These are phyloP conservation scores for Nasonia giraulti DNA, from an alignment of 1,140 invertebrate genomes.

Conservation along the genomic window DNA sequence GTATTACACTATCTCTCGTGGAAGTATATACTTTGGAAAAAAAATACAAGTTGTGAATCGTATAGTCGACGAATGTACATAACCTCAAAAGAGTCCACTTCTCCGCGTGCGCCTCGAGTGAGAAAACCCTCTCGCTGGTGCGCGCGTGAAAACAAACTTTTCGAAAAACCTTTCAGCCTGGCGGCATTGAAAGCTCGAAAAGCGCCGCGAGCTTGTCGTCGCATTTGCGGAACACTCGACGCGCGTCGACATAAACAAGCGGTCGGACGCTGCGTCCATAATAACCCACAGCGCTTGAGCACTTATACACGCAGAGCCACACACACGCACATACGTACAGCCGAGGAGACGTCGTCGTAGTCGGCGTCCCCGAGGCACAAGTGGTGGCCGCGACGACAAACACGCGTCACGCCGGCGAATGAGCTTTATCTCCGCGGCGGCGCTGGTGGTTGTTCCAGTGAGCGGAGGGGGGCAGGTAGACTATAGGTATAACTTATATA, in stretches of 20 bases:
- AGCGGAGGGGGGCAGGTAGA: no score
- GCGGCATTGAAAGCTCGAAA: background rate
- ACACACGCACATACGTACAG: background rate
- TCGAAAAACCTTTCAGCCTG: background rate
- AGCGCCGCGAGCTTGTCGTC: background rate
- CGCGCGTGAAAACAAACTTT: background rate
- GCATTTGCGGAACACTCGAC: background rate
- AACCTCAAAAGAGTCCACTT: background rate
- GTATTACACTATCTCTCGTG: no score
- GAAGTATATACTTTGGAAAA: no score
- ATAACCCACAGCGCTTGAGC: background rate
- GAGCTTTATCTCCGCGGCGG: background rate
- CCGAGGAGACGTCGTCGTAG: background rate
- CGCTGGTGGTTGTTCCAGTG: background rate
- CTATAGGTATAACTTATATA: background rate
- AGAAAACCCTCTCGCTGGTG: background rate
- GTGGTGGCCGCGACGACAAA: background rate
- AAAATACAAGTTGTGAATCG: no score
- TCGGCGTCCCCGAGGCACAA: background rate
- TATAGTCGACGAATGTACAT: background rate
- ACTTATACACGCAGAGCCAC: background rate
- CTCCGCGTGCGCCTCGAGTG: background rate
- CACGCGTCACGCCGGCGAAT: background rate
- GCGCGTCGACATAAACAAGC: background rate
- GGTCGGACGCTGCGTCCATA: background rate